Percentiles rank a stretch among this genome's conserved stretches.
Conservation (phyloP, 1,140 invertebrate genomes). For the Drosophila pruinosa region DNA sequence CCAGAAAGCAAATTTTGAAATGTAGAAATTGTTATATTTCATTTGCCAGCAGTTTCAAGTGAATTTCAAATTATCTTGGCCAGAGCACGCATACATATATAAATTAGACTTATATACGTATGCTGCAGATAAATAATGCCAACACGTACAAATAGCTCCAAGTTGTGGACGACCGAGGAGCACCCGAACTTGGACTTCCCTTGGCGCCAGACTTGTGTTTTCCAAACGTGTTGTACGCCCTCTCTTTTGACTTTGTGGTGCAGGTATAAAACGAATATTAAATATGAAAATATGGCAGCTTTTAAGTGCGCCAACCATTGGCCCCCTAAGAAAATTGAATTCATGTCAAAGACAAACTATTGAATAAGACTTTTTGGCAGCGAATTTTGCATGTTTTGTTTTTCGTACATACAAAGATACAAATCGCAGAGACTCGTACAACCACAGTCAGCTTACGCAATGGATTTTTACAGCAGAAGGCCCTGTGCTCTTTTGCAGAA, state of each 20-base stretch:
- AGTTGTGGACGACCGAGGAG: constrained; percentile 1
- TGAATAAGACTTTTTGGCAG: constrained; percentile 78
- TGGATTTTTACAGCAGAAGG: constrained; percentile 52
- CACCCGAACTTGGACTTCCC: constrained; percentile 9
- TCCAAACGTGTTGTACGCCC: constrained; percentile 5
- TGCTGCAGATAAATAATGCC: constrained; percentile 24
- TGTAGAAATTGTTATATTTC: constrained; percentile 16
- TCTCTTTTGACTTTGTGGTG: neutral
- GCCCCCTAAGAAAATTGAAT: constrained; percentile 69
- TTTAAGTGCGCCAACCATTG: constrained; percentile 62
- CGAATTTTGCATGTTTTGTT: constrained; percentile 48
- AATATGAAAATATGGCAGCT: constrained; percentile 51
- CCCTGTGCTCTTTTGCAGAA: constrained; percentile 5
- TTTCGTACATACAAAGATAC: constrained; percentile 27
- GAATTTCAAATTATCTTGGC: constrained; percentile 58
- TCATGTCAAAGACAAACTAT: constrained; percentile 80
- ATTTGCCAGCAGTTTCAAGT: constrained; percentile 62
- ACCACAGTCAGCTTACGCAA: constrained; percentile 60
- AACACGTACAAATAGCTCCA: constrained; percentile 8
- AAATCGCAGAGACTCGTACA: too few species aligned
- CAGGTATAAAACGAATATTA: constrained; percentile 34
- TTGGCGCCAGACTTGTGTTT: neutral
- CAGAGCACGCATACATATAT: constrained; percentile 24
- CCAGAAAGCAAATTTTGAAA: constrained; percentile 10
- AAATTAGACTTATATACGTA: constrained; percentile 28